A percentile compares a stretch with the other conserved stretches of the same genome.
Evolutionary conservation across 2,888 invertebrate species (phyloP).

Genomic region (Caenorhabditis doughertyi): DNA sequence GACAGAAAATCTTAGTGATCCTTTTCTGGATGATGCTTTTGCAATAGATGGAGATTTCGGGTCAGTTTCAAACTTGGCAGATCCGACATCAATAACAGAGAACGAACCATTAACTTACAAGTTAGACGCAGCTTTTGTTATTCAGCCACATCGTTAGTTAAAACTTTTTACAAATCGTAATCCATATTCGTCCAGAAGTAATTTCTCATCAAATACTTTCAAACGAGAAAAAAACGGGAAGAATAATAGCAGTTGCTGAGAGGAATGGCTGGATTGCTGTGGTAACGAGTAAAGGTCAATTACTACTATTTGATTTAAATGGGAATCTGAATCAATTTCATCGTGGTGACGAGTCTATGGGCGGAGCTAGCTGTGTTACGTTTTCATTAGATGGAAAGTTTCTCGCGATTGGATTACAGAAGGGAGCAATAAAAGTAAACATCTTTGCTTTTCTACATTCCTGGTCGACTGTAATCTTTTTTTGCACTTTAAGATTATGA

Average conservation of each 20-base stretch:
- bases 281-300: constrained; percentile 75
- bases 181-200: constrained; percentile 65
- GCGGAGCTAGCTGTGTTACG: constrained; percentile 69
- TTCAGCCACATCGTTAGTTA: constrained; percentile 62
- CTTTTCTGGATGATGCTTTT: constrained; percentile 59
- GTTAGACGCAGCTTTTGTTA: constrained; percentile 67
- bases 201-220: constrained; percentile 75
- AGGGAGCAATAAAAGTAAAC: constrained; percentile 72
- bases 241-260: constrained; percentile 70
- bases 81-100: constrained; percentile 35
- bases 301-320: constrained; percentile 74
- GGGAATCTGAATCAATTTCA: constrained; percentile 72
- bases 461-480: too few species aligned
- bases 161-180: too few species aligned
- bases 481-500: constrained; percentile 35
- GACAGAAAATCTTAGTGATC: constrained; percentile 67
- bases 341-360: constrained; percentile 66
- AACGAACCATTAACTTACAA: constrained; percentile 56
- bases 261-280: constrained; percentile 72
- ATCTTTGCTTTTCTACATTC: too few species aligned
- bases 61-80: constrained; percentile 46
- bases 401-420: constrained; percentile 70
- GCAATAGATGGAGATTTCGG: constrained; percentile 36
- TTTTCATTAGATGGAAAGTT: constrained; percentile 69
- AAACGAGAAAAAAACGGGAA: constrained; percentile 65